These are phyloP conservation scores for Peribatodes rhomboidaria DNA, from an alignment of 2,888 invertebrate genomes.

Conservation along the genomic window DNA sequence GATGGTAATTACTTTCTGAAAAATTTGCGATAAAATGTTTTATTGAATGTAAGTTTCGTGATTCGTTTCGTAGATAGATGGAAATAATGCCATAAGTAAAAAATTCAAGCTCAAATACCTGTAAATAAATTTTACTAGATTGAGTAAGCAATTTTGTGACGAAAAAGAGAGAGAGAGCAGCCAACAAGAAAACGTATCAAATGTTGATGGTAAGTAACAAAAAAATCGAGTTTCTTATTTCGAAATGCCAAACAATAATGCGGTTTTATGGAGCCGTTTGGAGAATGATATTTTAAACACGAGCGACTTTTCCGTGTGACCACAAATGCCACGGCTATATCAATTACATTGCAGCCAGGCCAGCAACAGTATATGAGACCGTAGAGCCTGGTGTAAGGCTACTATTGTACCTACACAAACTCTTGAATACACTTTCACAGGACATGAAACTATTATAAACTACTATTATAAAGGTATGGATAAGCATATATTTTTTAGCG, in stretches of 20 bases:
- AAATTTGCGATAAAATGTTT: too few relatives aligned
- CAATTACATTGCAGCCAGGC: slow-evolving; percentile 24
- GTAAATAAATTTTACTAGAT: not conserved
- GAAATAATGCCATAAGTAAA: too few relatives aligned
- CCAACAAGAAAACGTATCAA: not conserved
- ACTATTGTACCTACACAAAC: slow-evolving; percentile 10
- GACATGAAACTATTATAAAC: too few relatives aligned
- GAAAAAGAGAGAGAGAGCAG: not conserved
- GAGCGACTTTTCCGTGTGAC: slow-evolving; percentile 31
- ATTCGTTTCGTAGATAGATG: too few relatives aligned
- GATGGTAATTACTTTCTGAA: too few relatives aligned
- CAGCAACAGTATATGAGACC: slow-evolving; percentile 19
- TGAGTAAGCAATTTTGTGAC: not conserved
- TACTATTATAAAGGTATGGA: too few relatives aligned
- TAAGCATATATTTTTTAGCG: too few relatives aligned
- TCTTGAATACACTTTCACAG: not conserved
- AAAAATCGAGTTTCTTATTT: slow-evolving; percentile 44
- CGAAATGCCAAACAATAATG: slow-evolving; percentile 53
- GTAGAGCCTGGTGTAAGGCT: slow-evolving; percentile 13
- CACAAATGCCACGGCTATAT: slow-evolving; percentile 34
- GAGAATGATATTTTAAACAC: slow-evolving; percentile 40
- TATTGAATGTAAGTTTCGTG: too few relatives aligned
- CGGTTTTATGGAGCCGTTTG: slow-evolving; percentile 53
- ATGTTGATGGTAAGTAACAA: not conserved
- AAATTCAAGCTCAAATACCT: not conserved